phyloP scores from a whole-genome alignment of 2,888 invertebrate species.

The Drosophila formosana region DNA sequence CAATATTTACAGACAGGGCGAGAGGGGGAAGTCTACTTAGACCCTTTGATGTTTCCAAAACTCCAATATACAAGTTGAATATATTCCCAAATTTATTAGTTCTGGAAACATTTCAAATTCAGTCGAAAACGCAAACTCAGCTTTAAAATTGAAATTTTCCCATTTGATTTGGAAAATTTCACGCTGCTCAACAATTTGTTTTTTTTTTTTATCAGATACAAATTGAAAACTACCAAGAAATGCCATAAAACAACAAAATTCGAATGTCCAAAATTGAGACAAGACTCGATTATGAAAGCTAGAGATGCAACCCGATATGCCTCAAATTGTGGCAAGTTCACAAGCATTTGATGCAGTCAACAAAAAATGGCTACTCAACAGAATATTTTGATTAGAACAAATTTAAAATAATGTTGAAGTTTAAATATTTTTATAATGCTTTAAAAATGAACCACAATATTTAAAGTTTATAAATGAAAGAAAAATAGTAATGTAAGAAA shows the following conservation, averaged over 20 bases:
- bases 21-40: neutral
- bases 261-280: constrained; percentile 7
- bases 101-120: neutral
- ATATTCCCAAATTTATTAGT: neutral
- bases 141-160: constrained; percentile 24
- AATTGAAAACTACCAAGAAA: constrained; percentile 22
- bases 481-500: no score
- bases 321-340: constrained; percentile 4
- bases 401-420: no score
- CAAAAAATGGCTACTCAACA: neutral
- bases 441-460: no score
- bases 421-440: no score
- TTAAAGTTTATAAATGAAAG: no score
- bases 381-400: no score
- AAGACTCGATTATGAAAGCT: constrained; percentile 2
- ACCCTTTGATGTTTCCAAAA: neutral
- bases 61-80: neutral
- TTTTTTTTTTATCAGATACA: constrained; percentile 14
- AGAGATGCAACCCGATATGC: constrained; percentile 30
- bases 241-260: constrained; percentile 11
- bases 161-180: constrained; percentile 8
- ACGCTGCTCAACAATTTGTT: neutral
- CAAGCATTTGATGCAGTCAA: neutral
- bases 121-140: neutral
- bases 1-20: neutral